Conservation (phyloP, 2,113 vertebrate genomes). For the Poecile atricapillus region DNA sequence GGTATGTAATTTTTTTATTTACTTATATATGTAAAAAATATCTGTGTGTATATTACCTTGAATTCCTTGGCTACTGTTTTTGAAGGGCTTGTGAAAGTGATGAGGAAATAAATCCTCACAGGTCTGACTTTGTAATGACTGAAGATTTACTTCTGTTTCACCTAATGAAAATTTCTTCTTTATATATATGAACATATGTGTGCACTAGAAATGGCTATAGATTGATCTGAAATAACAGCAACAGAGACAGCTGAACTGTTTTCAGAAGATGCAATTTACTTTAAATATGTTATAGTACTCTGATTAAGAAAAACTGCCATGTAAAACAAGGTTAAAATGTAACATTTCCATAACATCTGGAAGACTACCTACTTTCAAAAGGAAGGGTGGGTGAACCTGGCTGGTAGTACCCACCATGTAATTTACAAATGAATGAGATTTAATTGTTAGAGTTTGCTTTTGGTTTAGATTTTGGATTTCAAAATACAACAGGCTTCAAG, state of each 20-base stretch:
- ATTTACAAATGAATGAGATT: neutral
- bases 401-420: neutral
- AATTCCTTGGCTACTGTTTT: neutral
- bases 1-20: neutral
- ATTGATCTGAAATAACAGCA: neutral
- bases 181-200: accelerated
- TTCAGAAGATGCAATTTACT: neutral
- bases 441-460: neutral
- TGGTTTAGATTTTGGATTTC: neutral
- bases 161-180: neutral
- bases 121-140: neutral
- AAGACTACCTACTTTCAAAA: neutral
- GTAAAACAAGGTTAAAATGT: neutral
- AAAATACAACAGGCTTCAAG: neutral
- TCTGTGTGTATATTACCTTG: neutral
- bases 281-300: neutral
- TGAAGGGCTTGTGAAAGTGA: neutral
- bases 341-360: neutral
- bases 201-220: neutral
- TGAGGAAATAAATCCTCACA: neutral
- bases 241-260: neutral
- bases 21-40: neutral
- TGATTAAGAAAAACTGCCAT: accelerated
- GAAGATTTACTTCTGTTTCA: neutral
- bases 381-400: neutral